These are phyloP conservation scores for Paramormyrops hopkinsi DNA, from an alignment of 2,797 vertebrate genomes.

Conservation along the genomic window DNA sequence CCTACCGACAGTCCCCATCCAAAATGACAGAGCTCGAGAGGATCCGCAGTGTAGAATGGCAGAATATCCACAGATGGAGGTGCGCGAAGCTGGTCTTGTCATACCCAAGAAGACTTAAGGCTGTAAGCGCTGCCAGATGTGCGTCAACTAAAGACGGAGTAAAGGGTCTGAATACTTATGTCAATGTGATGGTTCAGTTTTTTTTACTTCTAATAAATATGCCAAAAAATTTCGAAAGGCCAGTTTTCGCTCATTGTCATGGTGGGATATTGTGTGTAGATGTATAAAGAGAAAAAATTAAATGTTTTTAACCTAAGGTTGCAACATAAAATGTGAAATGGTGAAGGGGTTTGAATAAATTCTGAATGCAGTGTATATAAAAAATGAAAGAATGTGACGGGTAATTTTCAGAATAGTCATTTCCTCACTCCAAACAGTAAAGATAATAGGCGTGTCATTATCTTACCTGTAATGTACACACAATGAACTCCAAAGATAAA, in stretches of 20 bases:
- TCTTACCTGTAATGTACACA: neutral
- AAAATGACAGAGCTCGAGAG: neutral
- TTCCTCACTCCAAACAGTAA: neutral
- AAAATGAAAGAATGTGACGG: neutral
- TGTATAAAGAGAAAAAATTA: neutral
- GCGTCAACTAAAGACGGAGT: neutral
- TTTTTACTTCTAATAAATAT: neutral
- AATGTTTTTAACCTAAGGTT: neutral
- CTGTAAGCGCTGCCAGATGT: neutral
- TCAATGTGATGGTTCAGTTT: neutral
- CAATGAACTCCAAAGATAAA: neutral
- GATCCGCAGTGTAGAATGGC: neutral
- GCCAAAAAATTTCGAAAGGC: neutral
- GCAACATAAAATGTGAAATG: neutral
- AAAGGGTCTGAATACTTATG: neutral
- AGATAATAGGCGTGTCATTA: neutral
- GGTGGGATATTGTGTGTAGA: neutral
- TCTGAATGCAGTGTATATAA: neutral
- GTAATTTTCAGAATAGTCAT: neutral
- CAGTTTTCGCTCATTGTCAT: neutral
- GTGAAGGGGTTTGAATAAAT: neutral
- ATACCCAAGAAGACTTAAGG: neutral
- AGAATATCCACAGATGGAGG: neutral
- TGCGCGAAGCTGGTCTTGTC: neutral
- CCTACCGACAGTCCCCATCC: neutral